These are phyloP conservation scores for Poecilia velifera DNA, from an alignment of 2,797 vertebrate genomes.

Conservation along the genomic window DNA sequence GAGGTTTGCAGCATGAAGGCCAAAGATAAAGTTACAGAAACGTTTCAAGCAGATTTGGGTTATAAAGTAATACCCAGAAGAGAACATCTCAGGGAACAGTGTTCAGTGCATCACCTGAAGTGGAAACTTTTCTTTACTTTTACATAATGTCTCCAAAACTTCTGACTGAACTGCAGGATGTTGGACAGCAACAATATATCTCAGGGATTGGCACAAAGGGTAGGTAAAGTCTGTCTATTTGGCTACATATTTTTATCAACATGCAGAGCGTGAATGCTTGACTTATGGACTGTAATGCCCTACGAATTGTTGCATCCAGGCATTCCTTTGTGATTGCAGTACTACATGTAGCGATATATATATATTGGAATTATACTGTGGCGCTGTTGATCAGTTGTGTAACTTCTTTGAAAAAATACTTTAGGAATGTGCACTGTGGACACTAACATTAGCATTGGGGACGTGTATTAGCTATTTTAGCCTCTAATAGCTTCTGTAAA, in stretches of 20 bases:
- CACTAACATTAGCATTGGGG: no score
- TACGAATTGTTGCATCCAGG: not conserved
- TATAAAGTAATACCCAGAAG: no score
- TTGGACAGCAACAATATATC: not conserved
- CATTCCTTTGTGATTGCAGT: not conserved
- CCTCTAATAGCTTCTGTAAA: no score
- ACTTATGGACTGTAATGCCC: not conserved
- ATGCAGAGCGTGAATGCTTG: not conserved
- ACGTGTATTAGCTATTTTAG: no score
- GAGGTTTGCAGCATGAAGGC: no score
- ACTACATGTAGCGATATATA: no score
- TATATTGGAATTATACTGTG: no score
- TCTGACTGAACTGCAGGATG: not conserved
- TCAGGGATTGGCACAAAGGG: not conserved
- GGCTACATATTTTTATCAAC: not conserved
- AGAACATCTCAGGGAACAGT: not conserved
- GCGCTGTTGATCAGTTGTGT: no score
- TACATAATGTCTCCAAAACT: not conserved
- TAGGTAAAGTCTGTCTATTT: not conserved
- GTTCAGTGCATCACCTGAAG: not conserved
- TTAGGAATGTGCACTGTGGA: no score
- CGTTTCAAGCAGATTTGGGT: no score
- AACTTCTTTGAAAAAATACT: no score
- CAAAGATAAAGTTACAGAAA: not conserved
- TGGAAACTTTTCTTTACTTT: not conserved